Conservation (phyloP, 2,113 vertebrate species). For the Kryptolebias marmoratus region DNA sequence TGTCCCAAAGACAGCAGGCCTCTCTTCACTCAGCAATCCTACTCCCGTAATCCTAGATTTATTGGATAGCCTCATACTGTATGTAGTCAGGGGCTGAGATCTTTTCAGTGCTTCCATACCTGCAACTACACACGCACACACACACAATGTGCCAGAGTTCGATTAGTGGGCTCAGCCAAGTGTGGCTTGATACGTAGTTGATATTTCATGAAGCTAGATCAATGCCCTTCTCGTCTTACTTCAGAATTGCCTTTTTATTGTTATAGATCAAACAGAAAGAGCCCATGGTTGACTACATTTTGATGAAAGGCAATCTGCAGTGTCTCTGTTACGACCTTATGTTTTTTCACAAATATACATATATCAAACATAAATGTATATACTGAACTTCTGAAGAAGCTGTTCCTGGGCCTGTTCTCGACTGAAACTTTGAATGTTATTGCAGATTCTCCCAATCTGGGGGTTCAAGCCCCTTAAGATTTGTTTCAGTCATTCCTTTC, state of each 20-base stretch:
- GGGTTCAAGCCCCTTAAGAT: conserved; percentile 3
- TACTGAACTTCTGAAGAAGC: neutral
- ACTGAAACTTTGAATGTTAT: no score
- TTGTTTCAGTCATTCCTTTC: no score
- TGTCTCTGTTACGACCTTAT: conserved; percentile 18
- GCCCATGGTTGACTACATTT: conserved; percentile 29
- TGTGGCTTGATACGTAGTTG: conserved; percentile 48
- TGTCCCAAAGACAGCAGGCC: conserved; percentile 49
- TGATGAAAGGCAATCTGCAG: conserved; percentile 33
- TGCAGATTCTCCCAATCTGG: neutral
- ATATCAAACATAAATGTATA: neutral
- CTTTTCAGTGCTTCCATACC: conserved; percentile 1
- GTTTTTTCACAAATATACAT: conserved; percentile 16
- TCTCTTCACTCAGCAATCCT: conserved; percentile 37
- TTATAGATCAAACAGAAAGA: conserved; percentile 52
- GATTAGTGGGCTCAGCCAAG: conserved; percentile 46
- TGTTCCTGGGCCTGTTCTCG: neutral
- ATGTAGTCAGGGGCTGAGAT: neutral
- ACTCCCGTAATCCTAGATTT: conserved; percentile 61
- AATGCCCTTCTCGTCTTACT: conserved; percentile 50
- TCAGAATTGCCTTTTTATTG: conserved; percentile 62
- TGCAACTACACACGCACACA: conserved; percentile 13
- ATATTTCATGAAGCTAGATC: conserved; percentile 61
- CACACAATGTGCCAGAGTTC: conserved; percentile 26
- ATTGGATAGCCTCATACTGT: conserved; percentile 45